Base-by-base conservation (phyloP, 2,113 vertebrate genomes). In the Collichthys lucidus region DNA sequence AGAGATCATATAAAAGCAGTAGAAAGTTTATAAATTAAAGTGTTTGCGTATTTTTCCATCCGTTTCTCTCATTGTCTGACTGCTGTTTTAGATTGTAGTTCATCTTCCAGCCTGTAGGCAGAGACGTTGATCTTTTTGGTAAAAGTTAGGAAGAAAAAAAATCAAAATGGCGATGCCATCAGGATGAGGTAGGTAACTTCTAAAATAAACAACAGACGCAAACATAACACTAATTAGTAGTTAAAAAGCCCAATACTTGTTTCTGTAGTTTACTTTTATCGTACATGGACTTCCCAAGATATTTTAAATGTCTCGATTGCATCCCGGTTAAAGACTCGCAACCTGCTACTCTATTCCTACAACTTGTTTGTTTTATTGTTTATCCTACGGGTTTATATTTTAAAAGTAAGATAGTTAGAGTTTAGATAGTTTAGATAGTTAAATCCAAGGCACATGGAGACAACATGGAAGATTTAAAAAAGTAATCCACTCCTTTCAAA, bases 81-180 rank as follows among this genome's bases (percentile, higher is more conserved):
- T 11, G 16, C 0, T 9, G 26, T 14, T 14, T 47, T 1, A 1
- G 2, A 50, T 4, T 69, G 72, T 17, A 80, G 46, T 83, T 73
- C 44, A 5, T 50, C 26, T 74, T 90, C 80, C 89, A 0, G 20
- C 79, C 93, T 82, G 46, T 15, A 88, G 91, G 35, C 5, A 75
- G 91, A 79, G 85, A 66, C 52, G 19, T 22, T 62, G 15, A 8
- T 1, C 40, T 20, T 47, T 20, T 9, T 20, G 20, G 0, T 2
- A 6, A 40, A 50, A 29, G 29, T 29, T 29, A 29, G 44, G 7
- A n/a, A n/a, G 22, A 0, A 2, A 17, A 7, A 26, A 53, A 77
- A 63, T 74, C 79, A 94, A 94, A 82, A 94, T 94, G 93, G 92
- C 90, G 90, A 44, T 26, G 5, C 11, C 22, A 14, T 52, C 8